phyloP scores from a whole-genome alignment of 2,888 invertebrate species.

The Cosmorhoe ocellata region DNA sequence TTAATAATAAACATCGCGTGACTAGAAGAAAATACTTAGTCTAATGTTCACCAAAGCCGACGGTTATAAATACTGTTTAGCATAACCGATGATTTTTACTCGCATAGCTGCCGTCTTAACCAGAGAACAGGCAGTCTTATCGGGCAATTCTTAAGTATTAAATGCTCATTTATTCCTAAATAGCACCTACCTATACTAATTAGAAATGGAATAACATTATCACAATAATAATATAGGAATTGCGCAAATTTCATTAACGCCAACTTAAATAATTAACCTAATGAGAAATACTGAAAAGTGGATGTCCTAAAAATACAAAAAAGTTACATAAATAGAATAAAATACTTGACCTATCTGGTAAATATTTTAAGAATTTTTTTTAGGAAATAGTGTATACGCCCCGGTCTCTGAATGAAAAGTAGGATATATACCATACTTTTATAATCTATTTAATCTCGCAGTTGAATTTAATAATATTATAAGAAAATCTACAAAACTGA shows the following conservation, averaged over 20 bases:
- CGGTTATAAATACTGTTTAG: too few species aligned
- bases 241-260: conserved; percentile 59
- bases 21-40: conserved; percentile 29
- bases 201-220: conserved; percentile 65
- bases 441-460: too few species aligned
- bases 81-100: too few species aligned
- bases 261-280: conserved; percentile 32
- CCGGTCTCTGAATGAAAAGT: too few species aligned
- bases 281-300: conserved; percentile 55
- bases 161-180: conserved; percentile 39
- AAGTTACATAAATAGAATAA: neutral
- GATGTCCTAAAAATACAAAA: conserved; percentile 38
- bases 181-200: conserved; percentile 37
- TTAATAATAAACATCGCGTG: conserved; percentile 30
- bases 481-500: too few species aligned
- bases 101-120: too few species aligned
- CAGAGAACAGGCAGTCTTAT: conserved; percentile 11
- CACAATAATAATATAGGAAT: conserved; percentile 81
- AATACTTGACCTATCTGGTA: conserved; percentile 5
- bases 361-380: neutral
- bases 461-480: too few species aligned
- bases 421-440: too few species aligned
- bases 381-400: too few species aligned
- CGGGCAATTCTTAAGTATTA: conserved; percentile 22
- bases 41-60: too few species aligned